Base-by-base conservation (phyloP, 1,140 invertebrate species). In the Calliopsis andreniformis region DNA sequence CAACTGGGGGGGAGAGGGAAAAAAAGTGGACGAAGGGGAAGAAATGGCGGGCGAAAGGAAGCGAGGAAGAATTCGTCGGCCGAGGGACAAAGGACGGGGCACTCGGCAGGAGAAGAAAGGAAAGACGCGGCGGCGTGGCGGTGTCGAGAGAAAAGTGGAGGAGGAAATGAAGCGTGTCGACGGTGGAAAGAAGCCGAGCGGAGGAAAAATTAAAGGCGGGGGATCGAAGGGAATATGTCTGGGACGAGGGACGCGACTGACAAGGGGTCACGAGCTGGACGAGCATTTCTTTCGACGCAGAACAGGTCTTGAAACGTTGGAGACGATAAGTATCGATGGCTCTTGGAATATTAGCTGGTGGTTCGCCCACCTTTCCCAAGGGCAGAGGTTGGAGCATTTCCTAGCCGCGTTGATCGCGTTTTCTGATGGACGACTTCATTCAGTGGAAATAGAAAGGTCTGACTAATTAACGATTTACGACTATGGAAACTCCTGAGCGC, bases 161-260 rank as follows among this genome's bases (percentile, higher is more conserved):
- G 20, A 56, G 58, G 35, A 49, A 55, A 68, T 53, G 32, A 70
- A 82, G 80, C 69, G 58, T 43, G 68, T 53, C 28, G 51, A 68
- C 59, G 23, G 35, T 51, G 55, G 25, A 20, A 61, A 45, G 49
- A 64, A 72, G 58, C 5, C 25, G 32, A 39, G 3, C 25, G 32
- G 28, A n/a, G 56, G 56, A 68, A 70, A 58, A 49, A 75, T 64
- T 62, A 73, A 51, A 68, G 32, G 18, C 47, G 25, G 43, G 18
- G 77, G 47, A 63, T 53, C 58, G 45, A 77, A 59, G 53, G 55
- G 49, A 30, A 47, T 39, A 10, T 39, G 35, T 39, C 35, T 39
- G 30, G 42, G 49, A 56, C 10, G 16, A 4, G 66, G 35, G 35
- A 3, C 10, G 35, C 4, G 35, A 10, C 3, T 39, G 35, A 5